Base-by-base conservation (phyloP, 2,113 vertebrate species). In the Scophthalmus maximus region DNA sequence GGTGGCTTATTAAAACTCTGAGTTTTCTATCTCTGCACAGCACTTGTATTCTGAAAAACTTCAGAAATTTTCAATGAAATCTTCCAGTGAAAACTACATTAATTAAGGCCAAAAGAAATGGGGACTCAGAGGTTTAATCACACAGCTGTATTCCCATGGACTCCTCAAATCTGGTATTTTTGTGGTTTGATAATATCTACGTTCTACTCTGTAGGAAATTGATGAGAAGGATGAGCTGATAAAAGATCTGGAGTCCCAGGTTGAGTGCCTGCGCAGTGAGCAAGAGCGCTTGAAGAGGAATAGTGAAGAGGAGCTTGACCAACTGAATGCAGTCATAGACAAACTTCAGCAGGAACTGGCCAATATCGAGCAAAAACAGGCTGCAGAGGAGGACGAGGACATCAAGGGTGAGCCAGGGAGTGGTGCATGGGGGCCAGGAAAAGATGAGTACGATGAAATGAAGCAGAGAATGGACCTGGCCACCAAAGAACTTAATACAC, bases 321-420 rank as follows among this genome's bases (percentile, higher is more conserved):
- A 98, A 62, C 84, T 99, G 52, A 95, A 96, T 84, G 95, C 95
- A 29, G 96, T 99, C 20, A 98, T 99, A 63, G 97, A 98, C 40
- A 97, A 94, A 71, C 95, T 99, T 61, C 97, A 99, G 76, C 94
- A 96, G 78, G 96, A 98, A 61, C 90, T 99, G 62, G 81, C 93
- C 60, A 92, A 90, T 78, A 97, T 96, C 25, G 95, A 94, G 69
- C 94, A 91, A 67, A 95, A 95, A 34, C 73, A 92, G 34, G 20
- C 79, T 5, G 76, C 90, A 11, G 74, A 88, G 73, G 88, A 88
- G n/a, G 87, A 94, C 10, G 88, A 94, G 29, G 95, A 94, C 59
- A 17, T 89, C 57, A 87, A 91, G 73, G 83, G 78, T 17, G 92
- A 94, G 84, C 62, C 64, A 2, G 78, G 92, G 50, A 88, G 78